A percentile compares a stretch with the other conserved stretches of the same genome.
These are phyloP conservation scores for Mercenaria mercenaria DNA, from an alignment of 1,140 invertebrate species.

Conservation along the genomic window DNA sequence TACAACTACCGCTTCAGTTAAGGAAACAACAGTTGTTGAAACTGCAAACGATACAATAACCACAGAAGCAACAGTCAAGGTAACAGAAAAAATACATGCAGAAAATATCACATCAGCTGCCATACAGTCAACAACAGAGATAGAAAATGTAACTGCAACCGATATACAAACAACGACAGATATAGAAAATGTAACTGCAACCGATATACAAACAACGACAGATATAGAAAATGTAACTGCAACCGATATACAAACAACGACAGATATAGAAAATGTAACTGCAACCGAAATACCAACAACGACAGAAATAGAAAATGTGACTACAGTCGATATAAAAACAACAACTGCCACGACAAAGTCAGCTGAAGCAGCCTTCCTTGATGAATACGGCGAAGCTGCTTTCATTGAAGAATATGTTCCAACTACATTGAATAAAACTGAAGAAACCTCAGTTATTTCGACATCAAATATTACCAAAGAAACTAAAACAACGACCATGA, in stretches of 20 bases:
- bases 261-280: background rate
- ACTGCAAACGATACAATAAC: background rate
- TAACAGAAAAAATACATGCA: background rate
- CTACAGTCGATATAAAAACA: background rate
- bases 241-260: background rate
- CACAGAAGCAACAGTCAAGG: background rate
- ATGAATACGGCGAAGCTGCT: constrained; percentile 27
- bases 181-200: background rate
- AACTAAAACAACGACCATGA: background rate
- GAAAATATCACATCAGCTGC: background rate
- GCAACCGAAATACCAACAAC: background rate
- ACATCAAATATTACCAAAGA: background rate
- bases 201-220: background rate
- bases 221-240: background rate
- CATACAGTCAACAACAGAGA: background rate
- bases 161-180: background rate
- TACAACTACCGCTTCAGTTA: background rate
- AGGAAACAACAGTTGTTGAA: background rate
- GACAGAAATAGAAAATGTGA: background rate
- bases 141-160: background rate
- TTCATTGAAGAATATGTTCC: constrained; percentile 17
- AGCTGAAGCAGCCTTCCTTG: background rate
- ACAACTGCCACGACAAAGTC: constrained; percentile 11
- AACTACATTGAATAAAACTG: background rate
- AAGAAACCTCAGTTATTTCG: constrained; percentile 15